phyloP scores from a whole-genome alignment of 2,113 vertebrate species.

The Pyrgilauda ruficollis region DNA sequence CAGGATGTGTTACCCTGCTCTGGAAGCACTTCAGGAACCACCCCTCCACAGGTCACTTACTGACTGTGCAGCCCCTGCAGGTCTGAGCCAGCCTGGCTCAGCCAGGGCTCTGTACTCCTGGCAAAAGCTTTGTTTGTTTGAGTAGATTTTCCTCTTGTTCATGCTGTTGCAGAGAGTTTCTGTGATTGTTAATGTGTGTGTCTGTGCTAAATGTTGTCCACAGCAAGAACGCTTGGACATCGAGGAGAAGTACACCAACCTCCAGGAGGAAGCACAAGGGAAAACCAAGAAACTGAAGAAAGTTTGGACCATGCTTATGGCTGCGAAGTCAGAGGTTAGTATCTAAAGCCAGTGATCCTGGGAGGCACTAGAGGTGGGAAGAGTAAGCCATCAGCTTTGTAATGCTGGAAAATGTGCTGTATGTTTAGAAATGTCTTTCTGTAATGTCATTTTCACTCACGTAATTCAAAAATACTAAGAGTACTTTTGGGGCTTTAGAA shows the following conservation, averaged over 20 bases:
- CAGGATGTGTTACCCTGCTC: background rate
- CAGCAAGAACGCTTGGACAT: constrained; percentile 99
- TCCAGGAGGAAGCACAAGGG: constrained; percentile 97
- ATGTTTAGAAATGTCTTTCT: background rate
- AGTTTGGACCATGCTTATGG: constrained; percentile 99
- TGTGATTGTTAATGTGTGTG: background rate
- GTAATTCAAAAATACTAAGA: background rate
- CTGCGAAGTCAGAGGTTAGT: constrained; percentile 94
- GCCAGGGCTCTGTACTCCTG: background rate
- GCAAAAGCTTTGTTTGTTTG: background rate
- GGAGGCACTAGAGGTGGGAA: background rate
- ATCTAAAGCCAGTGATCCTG: background rate
- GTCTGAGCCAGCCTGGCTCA: background rate
- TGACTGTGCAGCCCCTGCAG: background rate
- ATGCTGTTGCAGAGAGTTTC: background rate
- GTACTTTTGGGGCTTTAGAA: background rate
- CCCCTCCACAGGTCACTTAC: rapidly evolving
- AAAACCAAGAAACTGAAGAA: constrained; percentile 99
- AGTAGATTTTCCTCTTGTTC: background rate
- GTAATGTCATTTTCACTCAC: background rate
- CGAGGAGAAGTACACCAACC: constrained; percentile 97
- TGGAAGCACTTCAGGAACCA: background rate
- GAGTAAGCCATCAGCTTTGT: background rate
- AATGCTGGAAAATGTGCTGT: rapidly evolving
- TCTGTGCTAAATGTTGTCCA: constrained; percentile 3